Evolutionary conservation across 2,113 vertebrate species (phyloP), one percentile per base, ranked within the genome.

Genomic region (Rhabdomys dilectus): DNA sequence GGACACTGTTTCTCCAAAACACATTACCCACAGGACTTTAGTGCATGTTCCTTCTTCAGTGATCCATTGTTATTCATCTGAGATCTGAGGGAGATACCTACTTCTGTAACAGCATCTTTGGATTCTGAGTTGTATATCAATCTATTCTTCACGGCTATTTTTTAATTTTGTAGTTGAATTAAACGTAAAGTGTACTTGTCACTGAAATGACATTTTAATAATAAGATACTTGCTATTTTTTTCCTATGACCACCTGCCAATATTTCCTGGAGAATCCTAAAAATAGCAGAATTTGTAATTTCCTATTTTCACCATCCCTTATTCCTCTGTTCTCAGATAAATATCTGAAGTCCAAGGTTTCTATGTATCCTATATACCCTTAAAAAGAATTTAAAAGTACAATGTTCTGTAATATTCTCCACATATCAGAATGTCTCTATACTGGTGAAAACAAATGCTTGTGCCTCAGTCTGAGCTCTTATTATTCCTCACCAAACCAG

Each of bases 141-240:
- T 75, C 45, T 56, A 72, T 76, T 91, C 51, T 2, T 26, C 42
- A 76, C 76, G 26, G 21, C 68, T 56, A 80, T 58, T 0, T 48
- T 92, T 86, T 26, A 88, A 8, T 88, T 78, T 73, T 9, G 0
- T 64, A 56, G 31, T 88, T 2, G 6, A 88, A 15, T 93, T 88
- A 88, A 64, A 96, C 91, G 88, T 0, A 97, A 68, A 84, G 66
- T 90, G 5, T 5, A 60, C 26, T 36, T 95, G 21, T 88, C 92
- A 39, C 56, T 94, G 7, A 17, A 90, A 92, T 11, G 34, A 68
- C 5, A 26, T 24, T 42, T 94, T 85, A 72, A 22, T 53, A 88
- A 77, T 3, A 70, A 42, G n/a, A 85, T 68, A 70, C 70, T 96
- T 92, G 22, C 2, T 58, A 15, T 92, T 80, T 88, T 2, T 26